Evolutionary conservation across 2,113 vertebrate genomes (phyloP).

Genomic region (Butastur rufipennis): DNA sequence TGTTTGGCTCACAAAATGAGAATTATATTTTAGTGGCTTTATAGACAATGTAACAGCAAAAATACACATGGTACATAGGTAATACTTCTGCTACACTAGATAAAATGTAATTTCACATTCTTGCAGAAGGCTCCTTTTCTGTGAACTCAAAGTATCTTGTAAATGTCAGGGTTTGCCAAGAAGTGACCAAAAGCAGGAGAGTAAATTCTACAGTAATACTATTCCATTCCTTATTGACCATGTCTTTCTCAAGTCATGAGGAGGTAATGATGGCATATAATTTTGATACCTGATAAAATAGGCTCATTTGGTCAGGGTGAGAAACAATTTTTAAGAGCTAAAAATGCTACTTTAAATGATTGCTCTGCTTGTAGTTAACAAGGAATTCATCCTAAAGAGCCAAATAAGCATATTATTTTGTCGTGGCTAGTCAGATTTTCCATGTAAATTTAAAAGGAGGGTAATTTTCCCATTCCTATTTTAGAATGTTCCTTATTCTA

Average conservation of each 20-base stretch:
- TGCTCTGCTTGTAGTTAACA: constrained; percentile 37
- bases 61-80: neutral
- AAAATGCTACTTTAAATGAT: constrained; percentile 24
- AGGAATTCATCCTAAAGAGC: constrained; percentile 15
- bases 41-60: neutral
- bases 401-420: constrained; percentile 41
- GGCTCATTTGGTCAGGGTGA: neutral
- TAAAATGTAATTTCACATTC: neutral
- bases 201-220: neutral
- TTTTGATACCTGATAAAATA: neutral
- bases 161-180: neutral
- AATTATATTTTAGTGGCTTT: neutral
- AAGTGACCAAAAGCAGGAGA: neutral
- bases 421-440: constrained; percentile 31
- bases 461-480: constrained; percentile 26
- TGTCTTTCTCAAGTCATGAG: neutral
- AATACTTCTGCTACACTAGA: neutral
- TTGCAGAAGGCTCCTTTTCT: neutral
- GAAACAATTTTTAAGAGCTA: neutral
- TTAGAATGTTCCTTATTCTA: constrained; percentile 14
- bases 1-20: neutral
- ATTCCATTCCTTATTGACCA: neutral
- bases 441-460: neutral
- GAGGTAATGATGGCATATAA: neutral
- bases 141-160: neutral